phyloP scores from a whole-genome alignment of 2,113 vertebrate species.

The Tragelaphus imberbis region DNA sequence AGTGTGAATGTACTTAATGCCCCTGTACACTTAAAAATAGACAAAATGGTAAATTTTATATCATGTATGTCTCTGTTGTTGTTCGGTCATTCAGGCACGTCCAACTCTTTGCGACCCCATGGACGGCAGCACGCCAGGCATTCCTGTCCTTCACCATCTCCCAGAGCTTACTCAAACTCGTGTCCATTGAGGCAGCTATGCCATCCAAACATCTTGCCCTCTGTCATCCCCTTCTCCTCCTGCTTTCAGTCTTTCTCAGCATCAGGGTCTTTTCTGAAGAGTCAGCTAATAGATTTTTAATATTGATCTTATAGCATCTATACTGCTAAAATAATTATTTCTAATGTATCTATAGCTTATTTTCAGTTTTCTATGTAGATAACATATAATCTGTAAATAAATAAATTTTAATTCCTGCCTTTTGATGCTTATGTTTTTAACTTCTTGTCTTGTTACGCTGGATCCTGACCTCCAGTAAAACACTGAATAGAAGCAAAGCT shows the following conservation, averaged over 20 bases:
- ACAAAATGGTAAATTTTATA: neutral
- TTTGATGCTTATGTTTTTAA: neutral
- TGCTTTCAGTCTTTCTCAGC: neutral
- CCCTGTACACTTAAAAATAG: neutral
- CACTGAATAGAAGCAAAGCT: neutral
- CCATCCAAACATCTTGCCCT: neutral
- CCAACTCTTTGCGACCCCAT: neutral
- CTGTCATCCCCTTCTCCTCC: neutral
- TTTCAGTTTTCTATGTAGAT: neutral
- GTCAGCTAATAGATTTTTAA: neutral
- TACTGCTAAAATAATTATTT: neutral
- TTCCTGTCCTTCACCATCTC: neutral
- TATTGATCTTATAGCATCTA: neutral
- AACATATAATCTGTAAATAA: neutral
- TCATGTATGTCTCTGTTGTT: neutral
- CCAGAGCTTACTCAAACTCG: neutral
- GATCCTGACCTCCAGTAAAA: constrained; percentile 3
- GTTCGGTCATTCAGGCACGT: fast-evolving
- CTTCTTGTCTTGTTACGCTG: neutral
- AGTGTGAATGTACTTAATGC: neutral
- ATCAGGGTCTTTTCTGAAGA: neutral
- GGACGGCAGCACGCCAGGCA: neutral
- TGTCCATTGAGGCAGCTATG: neutral
- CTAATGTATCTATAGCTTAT: neutral
- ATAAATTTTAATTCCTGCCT: neutral